Evolutionary conservation across 37 sponge, comb jelly and placozoan genomes (phyloP), one percentile per base, ranked within the genome.

Genomic region (Haliclona indistincta): DNA sequence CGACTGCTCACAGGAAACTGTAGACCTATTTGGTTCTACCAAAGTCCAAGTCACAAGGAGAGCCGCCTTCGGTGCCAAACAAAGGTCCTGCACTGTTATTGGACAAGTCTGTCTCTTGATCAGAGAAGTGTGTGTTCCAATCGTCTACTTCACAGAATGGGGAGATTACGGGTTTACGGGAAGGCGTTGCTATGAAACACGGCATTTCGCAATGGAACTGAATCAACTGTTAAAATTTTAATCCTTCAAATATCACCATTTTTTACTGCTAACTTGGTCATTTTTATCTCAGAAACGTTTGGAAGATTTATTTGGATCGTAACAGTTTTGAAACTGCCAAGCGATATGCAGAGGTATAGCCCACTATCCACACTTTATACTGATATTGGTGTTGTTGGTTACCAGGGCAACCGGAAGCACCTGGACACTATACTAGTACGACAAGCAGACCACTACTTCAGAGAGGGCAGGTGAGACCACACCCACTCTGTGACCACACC

Each of bases 241-340:
- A 17, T 47, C 51, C 10, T 47, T 47, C 10, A 47, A 47, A 47
- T 17, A 10, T 47, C 13, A 10, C 10, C 32, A 13, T 8, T 61
- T 61, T 3, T 1, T 10, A 4, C 3, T 68, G 70, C 19, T n/a
- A 39, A 43, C 6, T 19, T 19, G 8, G 7, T 38, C 20, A 13
- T 49, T 36, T 30, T n/a, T 32, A n/a, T 29, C 44, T 22, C 52
- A 83, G 84, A 7, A 56, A 93, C 75, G 85, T 93, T 0, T 96
- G 93, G 98, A 91, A 80, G 79, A 88, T 94, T 39, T 94, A 84
- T 65, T 56, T 97, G 77, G 86, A 94, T 71, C 75, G 81, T 51
- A 82, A 77, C 4, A 49, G 86, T 36, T 97, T 86, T 80, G 92
- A 97, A 3, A 67, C 42, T 43, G 98, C 98, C 30, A 88, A 91